Conservation (phyloP, 2,113 vertebrate species). For the Penelope pileata region DNA sequence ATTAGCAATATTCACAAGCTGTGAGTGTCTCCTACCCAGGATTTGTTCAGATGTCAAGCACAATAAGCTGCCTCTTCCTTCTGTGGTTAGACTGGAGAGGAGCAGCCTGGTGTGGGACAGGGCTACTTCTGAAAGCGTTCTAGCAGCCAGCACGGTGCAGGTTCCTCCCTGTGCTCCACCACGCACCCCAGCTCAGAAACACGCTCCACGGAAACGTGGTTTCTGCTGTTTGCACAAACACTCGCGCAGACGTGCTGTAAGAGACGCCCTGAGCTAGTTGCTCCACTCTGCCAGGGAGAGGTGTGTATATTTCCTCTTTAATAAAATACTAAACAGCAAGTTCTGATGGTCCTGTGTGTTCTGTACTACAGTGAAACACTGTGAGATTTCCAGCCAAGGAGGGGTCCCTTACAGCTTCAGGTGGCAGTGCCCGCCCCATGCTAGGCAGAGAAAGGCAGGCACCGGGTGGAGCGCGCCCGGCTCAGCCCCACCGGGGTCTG, state of each 20-base stretch:
- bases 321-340: constrained; percentile 52
- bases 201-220: constrained; percentile 22
- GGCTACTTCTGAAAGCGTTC: neutral
- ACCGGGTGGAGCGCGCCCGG: neutral
- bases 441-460: neutral
- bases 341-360: neutral
- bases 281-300: constrained; percentile 35
- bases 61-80: constrained; percentile 67
- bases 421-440: neutral
- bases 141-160: neutral
- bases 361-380: neutral
- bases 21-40: constrained; percentile 67
- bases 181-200: constrained; percentile 19
- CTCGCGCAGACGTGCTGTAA: neutral
- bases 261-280: neutral
- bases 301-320: constrained; percentile 56
- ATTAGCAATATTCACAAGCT: constrained; percentile 67
- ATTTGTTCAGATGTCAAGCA: constrained; percentile 75
- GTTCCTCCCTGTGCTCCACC: constrained; percentile 42
- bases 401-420: rapidly evolving
- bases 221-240: constrained; percentile 71
- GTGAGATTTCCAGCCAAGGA: neutral
- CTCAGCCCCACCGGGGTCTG: too few species aligned
- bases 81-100: neutral
- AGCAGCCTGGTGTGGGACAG: neutral